Evolutionary conservation across 2,888 invertebrate genomes (phyloP).

Genomic region (Melinaea marsaeus): DNA sequence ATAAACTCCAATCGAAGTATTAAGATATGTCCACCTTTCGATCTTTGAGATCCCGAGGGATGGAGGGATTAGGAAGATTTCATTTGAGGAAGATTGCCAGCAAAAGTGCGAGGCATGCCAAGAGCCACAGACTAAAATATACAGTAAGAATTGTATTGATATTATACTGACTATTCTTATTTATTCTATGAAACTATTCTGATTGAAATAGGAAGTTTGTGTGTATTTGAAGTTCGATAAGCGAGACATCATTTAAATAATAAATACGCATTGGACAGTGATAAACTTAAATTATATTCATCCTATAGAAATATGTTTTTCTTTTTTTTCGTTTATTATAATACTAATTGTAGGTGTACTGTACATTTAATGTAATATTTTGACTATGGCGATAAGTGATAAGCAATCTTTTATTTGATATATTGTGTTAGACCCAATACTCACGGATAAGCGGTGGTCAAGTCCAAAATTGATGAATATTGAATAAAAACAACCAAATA

Average conservation of each 20-base stretch:
- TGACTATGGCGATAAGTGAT: conserved; percentile 42
- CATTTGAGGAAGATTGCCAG: conserved; percentile 43
- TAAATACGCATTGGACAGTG: no score
- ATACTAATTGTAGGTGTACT: not conserved
- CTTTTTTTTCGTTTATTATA: no score
- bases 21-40: conserved; percentile 56
- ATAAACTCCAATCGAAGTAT: conserved; percentile 67
- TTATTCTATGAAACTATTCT: not conserved
- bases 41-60: conserved; percentile 51
- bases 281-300: no score
- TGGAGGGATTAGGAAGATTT: conserved; percentile 51
- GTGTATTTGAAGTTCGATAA: not conserved
- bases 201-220: not conserved
- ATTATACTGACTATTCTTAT: conserved; percentile 1
- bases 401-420: conserved; percentile 52
- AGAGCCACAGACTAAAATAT: conserved; percentile 27
- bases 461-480: no score
- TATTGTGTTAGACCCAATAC: not conserved
- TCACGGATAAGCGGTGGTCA: no score
- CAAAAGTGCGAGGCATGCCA: conserved; percentile 40
- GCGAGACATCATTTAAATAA: no score
- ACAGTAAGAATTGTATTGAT: conserved; percentile 9
- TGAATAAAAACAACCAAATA: no score
- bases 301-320: no score
- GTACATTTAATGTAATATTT: not conserved